Evolutionary conservation across 2,113 vertebrate genomes (phyloP), one percentile per base, ranked within the genome.

Genomic region (Enhydra lutris): DNA sequence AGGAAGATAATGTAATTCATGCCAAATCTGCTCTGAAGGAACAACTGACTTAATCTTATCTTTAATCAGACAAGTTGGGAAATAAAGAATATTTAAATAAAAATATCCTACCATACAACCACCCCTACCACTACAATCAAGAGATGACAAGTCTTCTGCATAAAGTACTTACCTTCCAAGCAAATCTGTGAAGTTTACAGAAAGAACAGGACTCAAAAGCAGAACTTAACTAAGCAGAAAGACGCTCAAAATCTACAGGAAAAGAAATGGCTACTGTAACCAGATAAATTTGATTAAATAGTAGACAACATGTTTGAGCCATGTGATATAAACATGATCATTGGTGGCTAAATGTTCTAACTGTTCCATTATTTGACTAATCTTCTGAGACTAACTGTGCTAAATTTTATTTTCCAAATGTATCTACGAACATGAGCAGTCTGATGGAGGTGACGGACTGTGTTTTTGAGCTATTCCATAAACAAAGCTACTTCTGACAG

Each of bases 331-430:
- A 90, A 88, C 90, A 84, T 42, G 31, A 73, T 57, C 76, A 52
- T 17, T 78, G 42, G 12, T 81, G 65, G 36, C 26, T 95, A 63
- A 92, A 47, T 55, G 12, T 61, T 57, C 34, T 61, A 55, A 55
- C 18, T 74, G 3, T 73, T 87, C 36, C 10, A 82, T 82, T 55
- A 76, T 57, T 84, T 82, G 45, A 7, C 50, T 82, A 76, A 96
- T 87, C 21, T 7, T 42, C n/a, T 85, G 14, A 81, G 13, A 47
- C 4, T 67, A 14, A 17, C 4, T 39, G 7, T 45, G 31, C 6
- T 65, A 71, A 59, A 73, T 67, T 85, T 91, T 87, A 69, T 57
- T 91, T 84, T 94, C 50, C 84, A 79, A 81, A 94, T n/a, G 20
- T 61, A 47, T 71, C 4, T 29, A 63, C 50, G 29, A 85, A 88